A percentile compares a stretch with the other conserved stretches of the same genome.
Evolutionary conservation across 2,113 vertebrate species (phyloP).

Genomic region (Aythya baeri): DNA sequence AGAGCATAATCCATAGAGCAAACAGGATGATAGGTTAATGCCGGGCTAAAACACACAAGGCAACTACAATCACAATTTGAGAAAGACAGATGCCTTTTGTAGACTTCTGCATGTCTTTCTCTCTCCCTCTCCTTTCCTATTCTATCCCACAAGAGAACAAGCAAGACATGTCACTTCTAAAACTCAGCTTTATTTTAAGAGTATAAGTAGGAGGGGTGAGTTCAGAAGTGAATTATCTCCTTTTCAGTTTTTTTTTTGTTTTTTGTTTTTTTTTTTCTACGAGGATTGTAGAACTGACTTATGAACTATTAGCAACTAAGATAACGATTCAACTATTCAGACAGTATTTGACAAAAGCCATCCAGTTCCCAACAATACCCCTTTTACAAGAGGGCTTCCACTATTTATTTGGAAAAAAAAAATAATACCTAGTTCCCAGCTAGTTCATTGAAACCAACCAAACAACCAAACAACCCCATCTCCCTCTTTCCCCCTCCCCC

Average conservation of each 20-base stretch:
- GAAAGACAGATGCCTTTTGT: not conserved
- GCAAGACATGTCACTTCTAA: not conserved
- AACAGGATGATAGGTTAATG: not conserved
- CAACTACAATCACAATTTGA: not conserved
- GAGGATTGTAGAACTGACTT: slow-evolving; percentile 7
- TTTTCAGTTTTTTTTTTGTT: not conserved
- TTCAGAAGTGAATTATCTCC: not conserved
- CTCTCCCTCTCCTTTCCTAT: not conserved
- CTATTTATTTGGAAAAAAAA: not conserved
- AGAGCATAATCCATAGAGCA: not conserved
- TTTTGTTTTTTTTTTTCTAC: not conserved
- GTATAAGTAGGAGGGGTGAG: not conserved
- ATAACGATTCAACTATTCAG: slow-evolving; percentile 16
- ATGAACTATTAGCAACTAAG: not conserved
- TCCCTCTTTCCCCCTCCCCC: not conserved
- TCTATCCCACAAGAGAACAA: not conserved
- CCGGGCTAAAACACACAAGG: not conserved
- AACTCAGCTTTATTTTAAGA: not conserved
- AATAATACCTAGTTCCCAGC: not conserved
- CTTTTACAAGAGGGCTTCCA: not conserved
- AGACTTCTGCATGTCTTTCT: not conserved
- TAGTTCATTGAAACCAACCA: not conserved
- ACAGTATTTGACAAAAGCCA: slow-evolving; percentile 40
- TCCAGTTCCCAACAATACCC: not conserved
- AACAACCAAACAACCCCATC: too few species aligned